These are phyloP conservation scores for Caenorhabditis virilis DNA, from an alignment of 2,888 invertebrate genomes.

Conservation along the genomic window DNA sequence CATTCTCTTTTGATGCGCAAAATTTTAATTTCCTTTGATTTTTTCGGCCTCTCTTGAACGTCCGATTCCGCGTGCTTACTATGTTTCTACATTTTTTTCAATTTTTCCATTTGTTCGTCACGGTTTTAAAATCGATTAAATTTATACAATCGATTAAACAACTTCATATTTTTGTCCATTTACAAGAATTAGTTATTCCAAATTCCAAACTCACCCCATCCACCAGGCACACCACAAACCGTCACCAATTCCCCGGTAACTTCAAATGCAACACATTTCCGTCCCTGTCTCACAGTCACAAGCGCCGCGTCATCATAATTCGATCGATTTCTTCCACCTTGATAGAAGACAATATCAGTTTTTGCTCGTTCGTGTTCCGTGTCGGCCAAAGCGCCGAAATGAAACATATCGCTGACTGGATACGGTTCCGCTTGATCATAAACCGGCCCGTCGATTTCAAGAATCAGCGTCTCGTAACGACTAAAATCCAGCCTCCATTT, in stretches of 20 bases:
- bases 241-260: constrained; percentile 17
- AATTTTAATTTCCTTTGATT: too few species aligned
- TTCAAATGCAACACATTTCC: constrained; percentile 6
- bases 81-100: too few species aligned
- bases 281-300: constrained; percentile 5
- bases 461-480: background rate
- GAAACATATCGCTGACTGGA: constrained; percentile 14
- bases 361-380: too few species aligned
- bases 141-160: too few species aligned
- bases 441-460: constrained; percentile 5
- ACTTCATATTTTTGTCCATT: too few species aligned
- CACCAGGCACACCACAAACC: background rate
- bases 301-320: constrained; percentile 21
- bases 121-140: too few species aligned
- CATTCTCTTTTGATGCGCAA: too few species aligned
- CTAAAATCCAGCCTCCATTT: constrained; percentile 19
- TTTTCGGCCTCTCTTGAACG: too few species aligned
- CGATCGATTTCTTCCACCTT: constrained; percentile 23
- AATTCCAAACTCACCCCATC: too few species aligned
- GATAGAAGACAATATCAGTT: constrained; percentile 18
- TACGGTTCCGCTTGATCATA: constrained; percentile 13
- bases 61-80: too few species aligned
- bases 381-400: constrained; percentile 5
- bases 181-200: too few species aligned
- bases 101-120: too few species aligned